phyloP scores from a whole-genome alignment of 37 sponge, comb jelly and placozoan genomes.

The Haliclona indistincta region DNA sequence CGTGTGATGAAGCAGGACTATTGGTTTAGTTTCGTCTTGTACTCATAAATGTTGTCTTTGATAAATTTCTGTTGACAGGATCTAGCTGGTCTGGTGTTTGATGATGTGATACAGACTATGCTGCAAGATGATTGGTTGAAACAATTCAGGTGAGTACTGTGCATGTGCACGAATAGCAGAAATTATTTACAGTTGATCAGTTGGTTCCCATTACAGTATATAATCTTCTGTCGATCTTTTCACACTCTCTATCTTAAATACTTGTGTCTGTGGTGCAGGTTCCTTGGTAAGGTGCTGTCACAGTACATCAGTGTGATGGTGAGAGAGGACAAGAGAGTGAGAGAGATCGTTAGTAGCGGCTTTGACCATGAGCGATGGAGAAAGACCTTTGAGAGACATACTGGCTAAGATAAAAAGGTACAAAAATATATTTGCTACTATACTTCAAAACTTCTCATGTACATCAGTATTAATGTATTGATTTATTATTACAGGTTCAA shows the following conservation, averaged over 20 bases:
- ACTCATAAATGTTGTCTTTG: too few relatives aligned
- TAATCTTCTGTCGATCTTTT: background rate
- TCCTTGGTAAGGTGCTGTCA: slow-evolving; percentile 76
- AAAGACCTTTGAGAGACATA: slow-evolving; percentile 30
- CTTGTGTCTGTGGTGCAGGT: too few relatives aligned
- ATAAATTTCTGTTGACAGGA: slow-evolving; percentile 39
- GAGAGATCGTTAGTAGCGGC: slow-evolving; percentile 26
- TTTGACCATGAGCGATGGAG: slow-evolving; percentile 76
- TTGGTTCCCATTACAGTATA: background rate
- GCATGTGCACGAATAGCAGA: too few relatives aligned
- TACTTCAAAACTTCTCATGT: too few relatives aligned
- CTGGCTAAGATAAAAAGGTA: too few relatives aligned
- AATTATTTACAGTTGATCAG: too few relatives aligned
- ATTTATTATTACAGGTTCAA: too few relatives aligned
- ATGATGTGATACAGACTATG: slow-evolving; percentile 53
- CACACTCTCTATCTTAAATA: too few relatives aligned
- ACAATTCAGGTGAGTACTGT: slow-evolving; percentile 67
- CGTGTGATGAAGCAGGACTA: too few relatives aligned
- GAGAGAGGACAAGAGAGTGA: slow-evolving; percentile 14
- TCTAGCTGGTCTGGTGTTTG: slow-evolving; percentile 80
- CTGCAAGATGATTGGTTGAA: slow-evolving; percentile 52
- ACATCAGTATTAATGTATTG: too few relatives aligned
- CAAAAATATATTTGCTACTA: too few relatives aligned
- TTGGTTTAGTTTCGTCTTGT: too few relatives aligned
- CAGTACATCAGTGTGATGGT: slow-evolving; percentile 70